Percentiles rank a stretch among this genome's conserved stretches.
These are phyloP conservation scores for Geococcyx californianus DNA, from an alignment of 2,113 vertebrate genomes.

Conservation along the genomic window DNA sequence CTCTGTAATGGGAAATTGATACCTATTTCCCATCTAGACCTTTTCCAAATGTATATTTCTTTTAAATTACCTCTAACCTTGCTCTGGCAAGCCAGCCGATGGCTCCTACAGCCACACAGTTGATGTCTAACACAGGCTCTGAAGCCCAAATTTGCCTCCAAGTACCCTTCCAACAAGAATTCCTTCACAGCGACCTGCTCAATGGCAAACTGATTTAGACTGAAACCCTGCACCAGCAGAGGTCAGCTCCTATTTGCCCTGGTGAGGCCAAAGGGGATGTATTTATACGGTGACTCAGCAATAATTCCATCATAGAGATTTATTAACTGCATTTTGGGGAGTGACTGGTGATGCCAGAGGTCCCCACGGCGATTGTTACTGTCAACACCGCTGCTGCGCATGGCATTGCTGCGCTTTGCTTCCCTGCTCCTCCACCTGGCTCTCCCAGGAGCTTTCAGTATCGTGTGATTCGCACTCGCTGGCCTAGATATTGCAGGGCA, in stretches of 20 bases:
- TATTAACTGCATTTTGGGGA: neutral
- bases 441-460: neutral
- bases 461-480: neutral
- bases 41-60: neutral
- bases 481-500: neutral
- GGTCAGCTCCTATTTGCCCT: neutral
- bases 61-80: neutral
- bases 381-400: neutral
- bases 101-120: neutral
- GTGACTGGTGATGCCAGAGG: neutral
- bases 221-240: accelerated
- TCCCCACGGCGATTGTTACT: accelerated
- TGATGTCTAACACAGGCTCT: neutral
- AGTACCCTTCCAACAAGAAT: neutral
- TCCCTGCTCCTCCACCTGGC: neutral
- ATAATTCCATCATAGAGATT: neutral
- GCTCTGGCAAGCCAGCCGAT: neutral
- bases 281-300: neutral
- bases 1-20: neutral
- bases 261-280: neutral
- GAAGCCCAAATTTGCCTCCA: neutral
- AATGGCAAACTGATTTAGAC: neutral
- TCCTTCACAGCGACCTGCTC: neutral
- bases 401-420: neutral
- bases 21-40: neutral